Base-by-base conservation (phyloP, 2,113 vertebrate genomes). In the Otis tarda region DNA sequence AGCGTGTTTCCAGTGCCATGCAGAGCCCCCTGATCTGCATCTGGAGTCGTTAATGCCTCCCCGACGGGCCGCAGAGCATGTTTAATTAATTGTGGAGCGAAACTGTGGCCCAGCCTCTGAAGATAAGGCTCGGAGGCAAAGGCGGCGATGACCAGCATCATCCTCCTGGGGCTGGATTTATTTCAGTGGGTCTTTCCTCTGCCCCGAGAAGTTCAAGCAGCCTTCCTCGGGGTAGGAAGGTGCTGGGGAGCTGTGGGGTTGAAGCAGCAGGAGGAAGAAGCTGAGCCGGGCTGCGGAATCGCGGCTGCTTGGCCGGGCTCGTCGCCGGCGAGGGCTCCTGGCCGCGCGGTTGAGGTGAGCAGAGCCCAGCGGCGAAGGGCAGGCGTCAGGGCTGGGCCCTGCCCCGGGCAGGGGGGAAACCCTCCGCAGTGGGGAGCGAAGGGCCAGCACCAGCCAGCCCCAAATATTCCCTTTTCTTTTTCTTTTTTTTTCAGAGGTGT, bases 31-130 rank as follows among this genome's bases (percentile, higher is more conserved):
- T 13, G 22, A 88, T 73, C 95, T 37, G 37, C 95, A 90, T 74
- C 93, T 88, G 94, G 95, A 96, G 94, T 92, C 92, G 49, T 92
- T 95, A 93, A 86, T 64, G 90, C 83, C 92, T 92, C 90, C 96
- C 93, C 68, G 93, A n/a, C 33, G 25, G 90, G 88, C 71, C 68
- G 2, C 94, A 70, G 95, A 94, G 85, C 93, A 89, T 92, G 75
- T 64, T 94, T 94, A 93, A 96, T 95, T 93, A 81, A 97, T 95
- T 56, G 83, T 4, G 83, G 47, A 93, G 94, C 47, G 31, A 16
- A 92, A 82, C 63, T 82, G 24, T 33, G 7, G 92, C 87, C 85
- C 71, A 25, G 85, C 50, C 93, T 83, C 85, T 25, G 1, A 23
- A 47, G 90, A 31, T 14, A 88, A 24, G 2, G 15, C 87, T 45